A percentile compares a stretch with the other conserved stretches of the same genome.
These are phyloP conservation scores for Chrysocyon brachyurus DNA, from an alignment of 2,797 vertebrate genomes.

Conservation along the genomic window DNA sequence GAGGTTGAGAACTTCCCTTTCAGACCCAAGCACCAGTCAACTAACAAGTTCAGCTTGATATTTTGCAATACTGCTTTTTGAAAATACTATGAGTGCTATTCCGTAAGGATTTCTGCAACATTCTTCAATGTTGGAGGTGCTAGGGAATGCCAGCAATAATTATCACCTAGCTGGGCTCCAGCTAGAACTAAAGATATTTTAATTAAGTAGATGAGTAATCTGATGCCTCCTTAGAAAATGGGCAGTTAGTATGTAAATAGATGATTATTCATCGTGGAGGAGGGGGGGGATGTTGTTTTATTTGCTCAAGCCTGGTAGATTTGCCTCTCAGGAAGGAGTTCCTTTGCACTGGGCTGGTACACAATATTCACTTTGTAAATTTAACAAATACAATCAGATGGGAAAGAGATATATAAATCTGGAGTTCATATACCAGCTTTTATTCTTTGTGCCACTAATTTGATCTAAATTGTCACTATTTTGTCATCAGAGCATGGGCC, in stretches of 20 bases:
- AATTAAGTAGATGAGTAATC: slow-evolving; percentile 52
- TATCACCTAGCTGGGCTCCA: neutral
- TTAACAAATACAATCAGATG: neutral
- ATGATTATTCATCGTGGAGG: neutral
- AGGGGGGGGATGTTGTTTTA: neutral
- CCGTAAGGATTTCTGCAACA: neutral
- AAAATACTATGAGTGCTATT: neutral
- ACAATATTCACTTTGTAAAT: neutral
- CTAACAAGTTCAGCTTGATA: neutral
- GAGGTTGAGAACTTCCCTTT: neutral
- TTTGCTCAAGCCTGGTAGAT: neutral
- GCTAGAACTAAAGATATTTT: neutral
- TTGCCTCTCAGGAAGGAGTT: neutral
- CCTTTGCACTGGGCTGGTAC: neutral
- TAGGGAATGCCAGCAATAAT: neutral
- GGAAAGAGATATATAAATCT: neutral
- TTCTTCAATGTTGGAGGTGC: neutral
- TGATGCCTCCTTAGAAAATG: neutral
- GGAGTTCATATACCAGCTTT: neutral
- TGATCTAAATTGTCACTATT: neutral
- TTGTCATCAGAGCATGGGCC: neutral
- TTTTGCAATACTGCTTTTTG: neutral
- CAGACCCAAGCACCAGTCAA: no score
- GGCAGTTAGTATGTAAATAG: neutral
- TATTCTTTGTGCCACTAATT: neutral